Percentiles rank a stretch among this genome's conserved stretches.
Evolutionary conservation across 2,797 vertebrate genomes (phyloP).

Genomic region (Leptoclinus maculatus): DNA sequence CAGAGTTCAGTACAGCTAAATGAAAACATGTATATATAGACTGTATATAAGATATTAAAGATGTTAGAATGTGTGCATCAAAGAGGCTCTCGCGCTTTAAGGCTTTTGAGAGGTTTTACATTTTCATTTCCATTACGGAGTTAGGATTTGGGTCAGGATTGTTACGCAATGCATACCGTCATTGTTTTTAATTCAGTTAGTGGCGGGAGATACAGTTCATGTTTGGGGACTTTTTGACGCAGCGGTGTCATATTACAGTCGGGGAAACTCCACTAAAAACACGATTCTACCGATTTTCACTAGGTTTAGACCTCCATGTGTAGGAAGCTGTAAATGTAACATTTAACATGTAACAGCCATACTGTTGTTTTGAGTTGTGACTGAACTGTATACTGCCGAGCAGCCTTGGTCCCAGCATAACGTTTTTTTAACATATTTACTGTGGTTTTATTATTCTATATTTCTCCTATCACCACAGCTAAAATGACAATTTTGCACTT

Average conservation of each 20-base stretch:
- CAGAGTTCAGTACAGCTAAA: conserved; percentile 9
- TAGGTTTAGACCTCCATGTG: not conserved
- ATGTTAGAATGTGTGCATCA: conserved; percentile 14
- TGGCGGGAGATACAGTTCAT: not conserved
- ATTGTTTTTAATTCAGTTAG: not conserved
- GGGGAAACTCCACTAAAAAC: not conserved
- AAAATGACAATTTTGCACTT: too few species aligned
- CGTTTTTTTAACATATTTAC: not conserved
- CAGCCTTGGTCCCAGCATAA: too few species aligned
- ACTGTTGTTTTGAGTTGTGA: not conserved
- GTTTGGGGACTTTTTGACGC: not conserved
- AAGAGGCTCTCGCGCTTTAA: not conserved
- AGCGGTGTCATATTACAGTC: not conserved
- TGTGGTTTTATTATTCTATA: not conserved
- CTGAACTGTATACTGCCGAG: too few species aligned
- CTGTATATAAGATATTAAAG: not conserved
- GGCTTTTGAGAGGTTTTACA: conserved; percentile 2
- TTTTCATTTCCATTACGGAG: conserved; percentile 28
- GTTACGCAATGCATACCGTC: not conserved
- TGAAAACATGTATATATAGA: conserved; percentile 12
- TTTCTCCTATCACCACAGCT: too few species aligned
- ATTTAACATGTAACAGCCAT: not conserved
- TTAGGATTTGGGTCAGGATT: conserved; percentile 8
- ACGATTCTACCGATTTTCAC: not conserved
- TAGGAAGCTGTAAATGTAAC: not conserved